phyloP scores from a whole-genome alignment of 2,888 invertebrate species.

The Mongoloraphidia duomilia region DNA sequence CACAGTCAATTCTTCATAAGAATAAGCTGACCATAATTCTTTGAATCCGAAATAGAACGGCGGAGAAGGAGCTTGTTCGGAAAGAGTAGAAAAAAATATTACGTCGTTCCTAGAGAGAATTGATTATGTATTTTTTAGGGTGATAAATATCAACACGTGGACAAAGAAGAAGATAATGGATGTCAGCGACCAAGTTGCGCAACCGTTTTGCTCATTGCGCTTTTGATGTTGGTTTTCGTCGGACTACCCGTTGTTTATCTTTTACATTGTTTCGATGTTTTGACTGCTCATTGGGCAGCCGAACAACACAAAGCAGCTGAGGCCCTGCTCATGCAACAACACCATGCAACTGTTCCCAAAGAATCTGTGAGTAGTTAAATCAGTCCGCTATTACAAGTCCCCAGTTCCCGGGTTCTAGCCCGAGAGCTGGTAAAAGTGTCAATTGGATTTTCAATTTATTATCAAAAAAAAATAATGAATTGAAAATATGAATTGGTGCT shows the following conservation, averaged over 20 bases:
- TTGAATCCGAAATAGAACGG: too few relatives aligned
- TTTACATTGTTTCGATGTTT: slow-evolving; percentile 28
- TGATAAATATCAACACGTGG: slow-evolving; percentile 22
- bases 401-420: too few relatives aligned
- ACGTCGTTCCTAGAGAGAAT: background rate
- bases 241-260: slow-evolving; percentile 29
- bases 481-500: too few relatives aligned
- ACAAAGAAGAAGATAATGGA: slow-evolving; percentile 13
- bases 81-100: background rate
- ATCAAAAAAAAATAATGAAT: too few relatives aligned
- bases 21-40: too few relatives aligned
- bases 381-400: too few relatives aligned
- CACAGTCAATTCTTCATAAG: too few relatives aligned
- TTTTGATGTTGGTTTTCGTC: slow-evolving; percentile 28
- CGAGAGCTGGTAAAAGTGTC: too few relatives aligned
- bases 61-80: background rate
- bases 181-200: slow-evolving; percentile 25
- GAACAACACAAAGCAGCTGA: slow-evolving; percentile 3
- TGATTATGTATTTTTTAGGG: slow-evolving; percentile 17
- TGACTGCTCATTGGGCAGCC: slow-evolving; percentile 18
- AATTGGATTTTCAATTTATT: too few relatives aligned
- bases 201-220: slow-evolving; percentile 23
- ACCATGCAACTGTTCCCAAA: slow-evolving; percentile 6
- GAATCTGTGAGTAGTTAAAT: slow-evolving; percentile 16
- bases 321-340: too few relatives aligned